Conservation (phyloP, 2,113 vertebrate genomes). For the Laticauda colubrina region DNA sequence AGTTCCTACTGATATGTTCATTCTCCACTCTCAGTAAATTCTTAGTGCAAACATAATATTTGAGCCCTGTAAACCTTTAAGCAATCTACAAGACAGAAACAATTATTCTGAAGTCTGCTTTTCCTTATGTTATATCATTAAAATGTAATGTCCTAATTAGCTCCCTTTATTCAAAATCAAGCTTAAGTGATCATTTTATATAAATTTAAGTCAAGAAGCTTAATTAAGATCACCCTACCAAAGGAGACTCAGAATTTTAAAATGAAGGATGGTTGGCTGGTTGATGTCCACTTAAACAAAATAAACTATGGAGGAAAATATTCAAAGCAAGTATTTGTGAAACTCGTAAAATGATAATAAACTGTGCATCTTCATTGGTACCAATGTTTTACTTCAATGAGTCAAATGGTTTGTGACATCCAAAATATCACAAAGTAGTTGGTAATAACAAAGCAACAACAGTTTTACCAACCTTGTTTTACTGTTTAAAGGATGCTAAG, state of each 20-base stretch:
- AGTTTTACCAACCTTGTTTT: slow-evolving; percentile 62
- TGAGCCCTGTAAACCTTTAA: slow-evolving; percentile 68
- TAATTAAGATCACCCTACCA: slow-evolving; percentile 68
- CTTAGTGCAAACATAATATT: slow-evolving; percentile 76
- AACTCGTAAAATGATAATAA: slow-evolving; percentile 64
- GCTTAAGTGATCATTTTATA: slow-evolving; percentile 61
- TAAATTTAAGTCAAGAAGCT: slow-evolving; percentile 58
- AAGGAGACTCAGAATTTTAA: slow-evolving; percentile 61
- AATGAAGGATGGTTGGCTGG: slow-evolving; percentile 63
- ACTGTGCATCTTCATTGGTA: slow-evolving; percentile 62
- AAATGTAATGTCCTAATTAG: slow-evolving; percentile 64
- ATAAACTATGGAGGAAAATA: slow-evolving; percentile 62
- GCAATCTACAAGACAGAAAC: slow-evolving; percentile 61
- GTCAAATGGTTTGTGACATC: slow-evolving; percentile 55
- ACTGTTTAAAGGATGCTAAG: slow-evolving; percentile 51
- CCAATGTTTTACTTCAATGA: slow-evolving; percentile 57
- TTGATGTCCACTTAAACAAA: slow-evolving; percentile 67
- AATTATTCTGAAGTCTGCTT: slow-evolving; percentile 57
- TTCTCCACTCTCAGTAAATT: slow-evolving; percentile 68
- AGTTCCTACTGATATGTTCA: slow-evolving; percentile 64
- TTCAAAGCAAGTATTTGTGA: slow-evolving; percentile 62
- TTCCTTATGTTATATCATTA: slow-evolving; percentile 57
- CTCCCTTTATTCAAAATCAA: slow-evolving; percentile 64
- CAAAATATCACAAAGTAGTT: slow-evolving; percentile 61
- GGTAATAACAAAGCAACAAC: slow-evolving; percentile 62